These are phyloP conservation scores for Castor canadensis DNA, from an alignment of 2,113 vertebrate genomes.

Conservation along the genomic window DNA sequence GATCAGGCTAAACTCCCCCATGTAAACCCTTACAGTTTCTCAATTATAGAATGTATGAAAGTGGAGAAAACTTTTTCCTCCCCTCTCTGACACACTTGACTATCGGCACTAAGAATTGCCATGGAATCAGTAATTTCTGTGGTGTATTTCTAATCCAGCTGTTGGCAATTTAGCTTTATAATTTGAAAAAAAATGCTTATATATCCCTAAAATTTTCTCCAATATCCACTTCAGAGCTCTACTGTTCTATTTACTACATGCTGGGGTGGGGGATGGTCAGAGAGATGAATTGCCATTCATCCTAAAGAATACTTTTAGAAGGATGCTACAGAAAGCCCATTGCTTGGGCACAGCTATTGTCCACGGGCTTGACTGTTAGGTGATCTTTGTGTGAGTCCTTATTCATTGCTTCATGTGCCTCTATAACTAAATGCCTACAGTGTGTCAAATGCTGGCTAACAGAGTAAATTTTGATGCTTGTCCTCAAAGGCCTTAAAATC, in stretches of 20 bases:
- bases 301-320: background rate
- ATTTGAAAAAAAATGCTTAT: background rate
- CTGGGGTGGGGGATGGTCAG: background rate
- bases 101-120: background rate
- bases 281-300: background rate
- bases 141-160: background rate
- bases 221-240: background rate
- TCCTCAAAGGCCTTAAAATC: background rate
- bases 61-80: background rate
- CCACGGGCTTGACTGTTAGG: background rate
- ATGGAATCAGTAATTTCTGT: background rate
- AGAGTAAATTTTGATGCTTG: background rate
- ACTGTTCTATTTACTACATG: background rate
- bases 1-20: background rate
- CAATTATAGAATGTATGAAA: background rate
- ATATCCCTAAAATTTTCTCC: background rate
- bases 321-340: background rate
- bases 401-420: background rate
- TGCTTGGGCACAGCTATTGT: background rate
- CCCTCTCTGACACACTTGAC: background rate
- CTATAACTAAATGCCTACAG: background rate
- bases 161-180: background rate
- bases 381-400: background rate
- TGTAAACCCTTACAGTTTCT: background rate
- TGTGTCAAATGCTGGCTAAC: background rate